A percentile compares a stretch with the other conserved stretches of the same genome.
These are phyloP conservation scores for Sebastes jordani DNA, from an alignment of 2,797 vertebrate species.

Conservation along the genomic window DNA sequence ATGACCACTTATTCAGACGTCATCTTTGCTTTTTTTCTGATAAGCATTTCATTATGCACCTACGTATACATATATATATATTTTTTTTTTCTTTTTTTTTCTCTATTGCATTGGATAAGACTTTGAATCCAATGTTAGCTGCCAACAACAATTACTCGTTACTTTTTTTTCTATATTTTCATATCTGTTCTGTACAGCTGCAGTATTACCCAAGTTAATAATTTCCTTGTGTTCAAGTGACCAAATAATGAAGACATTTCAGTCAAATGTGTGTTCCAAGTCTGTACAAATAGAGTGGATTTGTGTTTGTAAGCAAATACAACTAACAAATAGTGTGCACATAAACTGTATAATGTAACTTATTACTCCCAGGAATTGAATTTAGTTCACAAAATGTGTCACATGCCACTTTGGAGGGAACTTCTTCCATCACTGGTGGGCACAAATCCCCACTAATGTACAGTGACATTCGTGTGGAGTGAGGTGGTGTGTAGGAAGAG, in stretches of 20 bases:
- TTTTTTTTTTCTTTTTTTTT: background rate
- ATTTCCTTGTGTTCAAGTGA: background rate
- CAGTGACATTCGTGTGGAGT: constrained; percentile 36
- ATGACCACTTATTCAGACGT: background rate
- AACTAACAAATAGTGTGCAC: background rate
- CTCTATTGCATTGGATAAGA: background rate
- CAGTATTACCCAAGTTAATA: background rate
- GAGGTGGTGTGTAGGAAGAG: constrained; percentile 39
- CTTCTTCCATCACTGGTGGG: constrained; percentile 30
- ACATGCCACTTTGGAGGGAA: background rate
- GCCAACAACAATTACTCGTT: background rate
- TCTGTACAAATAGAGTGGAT: background rate
- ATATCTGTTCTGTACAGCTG: background rate
- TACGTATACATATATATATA: too few relatives aligned
- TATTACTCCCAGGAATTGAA: background rate
- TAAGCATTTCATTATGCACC: background rate
- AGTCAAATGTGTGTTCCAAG: background rate
- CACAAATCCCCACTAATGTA: constrained; percentile 37
- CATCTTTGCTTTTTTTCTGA: background rate
- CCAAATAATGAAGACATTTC: background rate
- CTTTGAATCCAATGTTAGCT: background rate
- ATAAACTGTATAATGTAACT: background rate
- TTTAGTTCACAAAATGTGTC: background rate
- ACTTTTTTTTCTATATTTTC: too few relatives aligned
- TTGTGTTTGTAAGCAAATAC: background rate